Evolutionary conservation across 2,113 vertebrate species (phyloP).

Genomic region (Lepus europaeus): DNA sequence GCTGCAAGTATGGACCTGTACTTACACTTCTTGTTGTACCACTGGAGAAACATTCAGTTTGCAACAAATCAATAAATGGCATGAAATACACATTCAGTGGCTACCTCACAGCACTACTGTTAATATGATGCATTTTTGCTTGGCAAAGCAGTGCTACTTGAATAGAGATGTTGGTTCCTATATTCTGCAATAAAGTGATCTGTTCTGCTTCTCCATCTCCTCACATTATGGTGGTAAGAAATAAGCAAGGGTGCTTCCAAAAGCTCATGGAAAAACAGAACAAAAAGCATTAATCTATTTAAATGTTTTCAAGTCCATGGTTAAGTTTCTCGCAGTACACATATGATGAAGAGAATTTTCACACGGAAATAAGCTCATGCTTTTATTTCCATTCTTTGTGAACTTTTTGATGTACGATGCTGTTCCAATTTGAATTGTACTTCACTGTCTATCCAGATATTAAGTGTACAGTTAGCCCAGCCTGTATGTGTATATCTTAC

Average conservation of each 20-base stretch:
- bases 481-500: constrained; percentile 10
- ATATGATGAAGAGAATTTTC: too few species aligned
- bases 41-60: neutral
- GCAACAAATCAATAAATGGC: constrained; percentile 27
- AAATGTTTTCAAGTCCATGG: too few species aligned
- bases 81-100: neutral
- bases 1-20: neutral
- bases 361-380: too few species aligned
- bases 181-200: neutral
- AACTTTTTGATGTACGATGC: too few species aligned
- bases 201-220: neutral
- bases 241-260: neutral
- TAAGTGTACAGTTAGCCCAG: neutral
- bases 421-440: neutral
- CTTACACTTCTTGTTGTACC: neutral
- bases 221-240: constrained; percentile 27
- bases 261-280: too few species aligned
- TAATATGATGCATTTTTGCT: constrained; percentile 47
- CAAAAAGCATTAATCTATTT: too few species aligned
- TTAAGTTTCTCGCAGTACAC: too few species aligned
- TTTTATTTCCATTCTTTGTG: too few species aligned
- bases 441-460: neutral
- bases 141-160: neutral
- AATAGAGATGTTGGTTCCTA: neutral
- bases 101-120: neutral